These are phyloP conservation scores for Amniataba percoides DNA, from an alignment of 2,797 vertebrate species.

Conservation along the genomic window DNA sequence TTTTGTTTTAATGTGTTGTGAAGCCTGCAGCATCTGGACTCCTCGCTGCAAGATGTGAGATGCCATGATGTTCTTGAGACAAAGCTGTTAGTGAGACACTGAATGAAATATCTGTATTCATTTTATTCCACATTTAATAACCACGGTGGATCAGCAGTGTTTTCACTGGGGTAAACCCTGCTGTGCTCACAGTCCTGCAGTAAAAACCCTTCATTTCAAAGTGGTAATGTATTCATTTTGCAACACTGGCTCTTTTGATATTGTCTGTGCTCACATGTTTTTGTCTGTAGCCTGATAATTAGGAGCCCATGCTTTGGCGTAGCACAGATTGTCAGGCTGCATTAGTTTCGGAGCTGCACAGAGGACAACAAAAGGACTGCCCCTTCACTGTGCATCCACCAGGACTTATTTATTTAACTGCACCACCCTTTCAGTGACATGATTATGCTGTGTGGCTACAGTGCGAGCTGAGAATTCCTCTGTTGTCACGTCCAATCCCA, in stretches of 20 bases:
- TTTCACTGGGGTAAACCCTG: constrained; percentile 15
- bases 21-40: constrained; percentile 1
- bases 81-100: background rate
- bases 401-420: constrained; percentile 65
- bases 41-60: constrained; percentile 1
- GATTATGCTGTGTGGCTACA: constrained; percentile 62
- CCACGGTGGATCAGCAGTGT: constrained; percentile 9
- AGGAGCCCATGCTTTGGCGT: constrained; percentile 61
- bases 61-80: background rate
- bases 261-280: constrained; percentile 54
- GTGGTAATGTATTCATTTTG: constrained; percentile 47
- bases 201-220: constrained; percentile 42
- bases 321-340: constrained; percentile 73
- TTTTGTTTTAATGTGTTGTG: constrained; percentile 10
- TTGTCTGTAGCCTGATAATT: constrained; percentile 67
- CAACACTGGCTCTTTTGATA: constrained; percentile 43
- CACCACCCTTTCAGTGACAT: constrained; percentile 66
- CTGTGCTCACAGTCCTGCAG: constrained; percentile 1
- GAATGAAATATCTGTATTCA: background rate
- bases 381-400: constrained; percentile 61
- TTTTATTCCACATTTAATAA: constrained; percentile 16
- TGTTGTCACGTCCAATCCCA: constrained; percentile 70
- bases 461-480: constrained; percentile 67
- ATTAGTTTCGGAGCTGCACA: constrained; percentile 67
- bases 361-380: constrained; percentile 74